These are phyloP conservation scores for Achroia grisella DNA, from an alignment of 1,140 invertebrate species.

Conservation along the genomic window DNA sequence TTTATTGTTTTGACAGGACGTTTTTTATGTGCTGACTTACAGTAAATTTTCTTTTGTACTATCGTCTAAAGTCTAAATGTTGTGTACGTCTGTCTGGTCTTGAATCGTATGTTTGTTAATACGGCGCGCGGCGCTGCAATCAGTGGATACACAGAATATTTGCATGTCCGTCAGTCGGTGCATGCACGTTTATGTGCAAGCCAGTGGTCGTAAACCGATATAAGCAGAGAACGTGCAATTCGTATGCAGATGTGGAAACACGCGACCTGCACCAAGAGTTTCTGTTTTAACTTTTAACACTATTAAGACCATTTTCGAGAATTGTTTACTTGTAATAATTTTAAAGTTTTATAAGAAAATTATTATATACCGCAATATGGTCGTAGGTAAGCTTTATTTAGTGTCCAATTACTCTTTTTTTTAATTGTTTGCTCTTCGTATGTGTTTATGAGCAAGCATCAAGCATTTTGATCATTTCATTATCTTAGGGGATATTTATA, in stretches of 20 bases:
- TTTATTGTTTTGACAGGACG: constrained; percentile 1
- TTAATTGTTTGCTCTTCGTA: too few relatives aligned
- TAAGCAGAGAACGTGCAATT: background rate
- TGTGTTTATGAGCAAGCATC: too few relatives aligned
- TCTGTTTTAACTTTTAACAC: constrained; percentile 2
- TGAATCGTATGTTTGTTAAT: background rate
- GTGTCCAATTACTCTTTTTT: too few relatives aligned
- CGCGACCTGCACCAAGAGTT: background rate
- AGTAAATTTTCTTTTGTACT: background rate
- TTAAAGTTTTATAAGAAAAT: too few relatives aligned
- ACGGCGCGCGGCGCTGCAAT: background rate
- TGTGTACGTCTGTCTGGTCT: background rate
- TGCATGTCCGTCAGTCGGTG: constrained; percentile 2
- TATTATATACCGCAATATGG: too few relatives aligned
- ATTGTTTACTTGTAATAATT: background rate
- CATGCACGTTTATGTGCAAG: background rate
- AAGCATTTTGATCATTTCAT: too few relatives aligned
- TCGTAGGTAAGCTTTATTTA: too few relatives aligned
- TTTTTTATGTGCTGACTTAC: background rate
- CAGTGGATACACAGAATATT: constrained; percentile 1
- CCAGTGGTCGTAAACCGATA: constrained; percentile 1
- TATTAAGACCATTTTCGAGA: background rate
- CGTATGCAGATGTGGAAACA: constrained; percentile 1
- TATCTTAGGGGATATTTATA: too few relatives aligned
- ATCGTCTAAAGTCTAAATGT: background rate